Percentiles rank a stretch among this genome's conserved stretches.
phyloP scores from a whole-genome alignment of 2,113 vertebrate genomes.

The Crotalus viridis region DNA sequence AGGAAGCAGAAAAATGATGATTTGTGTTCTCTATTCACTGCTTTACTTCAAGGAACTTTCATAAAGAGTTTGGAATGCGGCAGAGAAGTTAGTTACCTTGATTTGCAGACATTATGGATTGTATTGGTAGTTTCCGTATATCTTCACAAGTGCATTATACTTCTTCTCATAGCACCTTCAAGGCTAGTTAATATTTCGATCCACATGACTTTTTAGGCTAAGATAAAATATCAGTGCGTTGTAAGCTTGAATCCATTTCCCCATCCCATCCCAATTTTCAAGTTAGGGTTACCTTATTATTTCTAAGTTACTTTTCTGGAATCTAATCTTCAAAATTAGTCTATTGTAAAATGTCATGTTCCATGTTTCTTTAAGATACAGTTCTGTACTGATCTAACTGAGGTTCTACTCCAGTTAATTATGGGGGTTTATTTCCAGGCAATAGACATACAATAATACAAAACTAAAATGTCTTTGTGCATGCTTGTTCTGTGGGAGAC shows the following conservation, averaged over 20 bases:
- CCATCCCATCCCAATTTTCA: conserved; percentile 14
- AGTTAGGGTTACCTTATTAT: not conserved
- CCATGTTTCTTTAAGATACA: not conserved
- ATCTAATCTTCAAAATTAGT: conserved; percentile 7
- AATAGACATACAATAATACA: not conserved
- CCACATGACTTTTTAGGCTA: conserved; percentile 18
- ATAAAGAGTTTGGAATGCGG: not conserved
- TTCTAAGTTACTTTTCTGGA: not conserved
- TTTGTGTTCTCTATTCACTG: not conserved
- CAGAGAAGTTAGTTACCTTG: not conserved
- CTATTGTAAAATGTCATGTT: conserved; percentile 6
- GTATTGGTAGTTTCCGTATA: not conserved
- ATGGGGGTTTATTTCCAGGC: not conserved
- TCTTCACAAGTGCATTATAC: not conserved
- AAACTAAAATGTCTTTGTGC: not conserved
- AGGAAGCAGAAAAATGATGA: not conserved
- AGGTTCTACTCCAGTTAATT: not conserved
- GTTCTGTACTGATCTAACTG: not conserved
- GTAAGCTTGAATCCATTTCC: conserved; percentile 13
- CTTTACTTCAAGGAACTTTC: not conserved
- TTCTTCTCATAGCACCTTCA: not conserved
- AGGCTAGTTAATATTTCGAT: conserved; percentile 28
- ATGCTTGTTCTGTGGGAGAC: not conserved
- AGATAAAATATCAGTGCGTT: conserved; percentile 4
- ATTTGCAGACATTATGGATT: not conserved